These are phyloP conservation scores for Camponotus floridanus DNA, from an alignment of 1,140 invertebrate species.

Conservation along the genomic window DNA sequence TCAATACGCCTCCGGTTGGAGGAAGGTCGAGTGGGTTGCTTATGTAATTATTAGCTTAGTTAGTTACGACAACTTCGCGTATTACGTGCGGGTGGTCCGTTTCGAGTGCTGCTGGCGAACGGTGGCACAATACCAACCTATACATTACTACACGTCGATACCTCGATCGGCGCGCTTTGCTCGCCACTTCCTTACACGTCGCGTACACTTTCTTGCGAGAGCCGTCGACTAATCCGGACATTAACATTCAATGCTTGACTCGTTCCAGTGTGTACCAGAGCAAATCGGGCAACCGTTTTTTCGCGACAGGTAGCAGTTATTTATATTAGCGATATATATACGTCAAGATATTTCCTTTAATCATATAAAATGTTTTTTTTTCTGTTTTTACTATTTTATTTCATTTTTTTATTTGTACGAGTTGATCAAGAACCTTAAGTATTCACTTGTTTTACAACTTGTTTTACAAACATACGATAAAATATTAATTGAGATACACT, in stretches of 20 bases:
- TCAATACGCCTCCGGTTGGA: slow-evolving; percentile 54
- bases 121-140: slow-evolving; percentile 78
- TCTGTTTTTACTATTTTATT: not conserved
- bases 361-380: slow-evolving; percentile 23
- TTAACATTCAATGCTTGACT: slow-evolving; percentile 52
- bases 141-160: slow-evolving; percentile 67
- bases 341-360: not conserved
- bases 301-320: not conserved
- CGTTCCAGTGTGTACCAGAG: slow-evolving; percentile 15
- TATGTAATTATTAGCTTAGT: slow-evolving; percentile 68
- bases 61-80: slow-evolving; percentile 40
- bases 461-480: no score
- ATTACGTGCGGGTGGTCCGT: slow-evolving; percentile 75
- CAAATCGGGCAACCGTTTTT: slow-evolving; percentile 21
- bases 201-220: slow-evolving; percentile 29
- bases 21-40: slow-evolving; percentile 55
- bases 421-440: not conserved
- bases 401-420: not conserved
- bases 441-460: not conserved
- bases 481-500: no score
- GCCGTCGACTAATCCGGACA: slow-evolving; percentile 33
- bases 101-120: slow-evolving; percentile 55
- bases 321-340: not conserved
- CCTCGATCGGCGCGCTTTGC: slow-evolving; percentile 60
- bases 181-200: slow-evolving; percentile 62